These are phyloP conservation scores for Numenius arquata DNA, from an alignment of 2,113 vertebrate species.

Conservation along the genomic window DNA sequence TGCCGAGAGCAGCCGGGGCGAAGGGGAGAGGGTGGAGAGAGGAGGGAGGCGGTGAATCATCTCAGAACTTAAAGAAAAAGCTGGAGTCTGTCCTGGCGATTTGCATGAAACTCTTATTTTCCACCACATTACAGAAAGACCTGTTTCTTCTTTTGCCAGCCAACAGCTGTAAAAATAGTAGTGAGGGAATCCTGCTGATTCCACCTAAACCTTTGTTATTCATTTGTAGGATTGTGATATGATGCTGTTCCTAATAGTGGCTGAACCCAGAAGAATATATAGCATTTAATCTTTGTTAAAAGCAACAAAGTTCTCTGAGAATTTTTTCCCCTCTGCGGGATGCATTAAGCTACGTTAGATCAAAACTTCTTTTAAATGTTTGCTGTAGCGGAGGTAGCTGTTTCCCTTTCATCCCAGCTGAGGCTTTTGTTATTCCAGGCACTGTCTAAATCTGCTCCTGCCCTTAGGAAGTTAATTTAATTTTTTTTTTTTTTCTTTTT, in stretches of 20 bases:
- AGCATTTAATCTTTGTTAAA: slow-evolving; percentile 11
- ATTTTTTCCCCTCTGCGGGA: not conserved
- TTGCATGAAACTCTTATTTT: not conserved
- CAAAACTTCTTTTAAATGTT: not conserved
- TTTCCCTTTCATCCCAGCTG: not conserved
- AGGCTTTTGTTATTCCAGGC: slow-evolving; percentile 20
- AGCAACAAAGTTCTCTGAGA: not conserved
- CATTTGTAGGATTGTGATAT: not conserved
- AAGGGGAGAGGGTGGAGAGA: not conserved
- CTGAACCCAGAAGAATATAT: not conserved
- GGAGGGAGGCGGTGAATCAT: not conserved
- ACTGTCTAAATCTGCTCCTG: slow-evolving; percentile 5
- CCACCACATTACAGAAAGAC: not conserved
- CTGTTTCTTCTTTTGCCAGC: not conserved
- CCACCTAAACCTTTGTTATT: not conserved
- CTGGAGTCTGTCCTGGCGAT: not conserved
- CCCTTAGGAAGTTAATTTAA: not conserved
- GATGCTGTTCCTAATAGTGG: not conserved
- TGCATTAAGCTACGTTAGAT: not conserved
- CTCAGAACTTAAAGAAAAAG: not conserved
- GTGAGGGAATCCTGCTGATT: not conserved
- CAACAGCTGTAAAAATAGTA: not conserved
- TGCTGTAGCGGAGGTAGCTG: not conserved
- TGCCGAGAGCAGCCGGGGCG: not conserved
- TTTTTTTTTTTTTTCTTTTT: not conserved